Base-by-base conservation (phyloP, 2,113 vertebrate species). In the Syrmaticus mikado region DNA sequence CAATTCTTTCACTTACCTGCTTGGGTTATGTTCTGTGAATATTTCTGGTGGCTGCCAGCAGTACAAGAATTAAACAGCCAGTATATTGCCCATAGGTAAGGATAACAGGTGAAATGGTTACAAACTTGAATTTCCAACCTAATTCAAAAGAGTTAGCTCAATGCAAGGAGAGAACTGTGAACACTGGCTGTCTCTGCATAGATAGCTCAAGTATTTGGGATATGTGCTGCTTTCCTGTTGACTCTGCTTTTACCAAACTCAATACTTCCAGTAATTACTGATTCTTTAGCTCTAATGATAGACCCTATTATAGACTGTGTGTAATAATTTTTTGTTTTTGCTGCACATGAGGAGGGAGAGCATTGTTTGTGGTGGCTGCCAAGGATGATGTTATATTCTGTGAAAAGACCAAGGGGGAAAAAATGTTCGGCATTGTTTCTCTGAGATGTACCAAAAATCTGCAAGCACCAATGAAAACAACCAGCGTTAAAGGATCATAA, bases 151-250 rank as follows among this genome's bases (percentile, higher is more conserved):
- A 38, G 22, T 85, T 2, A 81, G 27, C 65, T 78, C 32, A 17
- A 12, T 0, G 0, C 27, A 68, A 50, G 25, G 57, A 73, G 46
- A 43, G 17, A 71, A 20, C 30, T 60, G 61, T 0, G 0, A 46
- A 55, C 7, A 11, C 43, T 6, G 3, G 0, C 77, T 55, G 27
- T 36, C 25, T 45, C 28, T n/a, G 6, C 41, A 15, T 41, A 20
- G 20, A 9, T 46, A 45, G 30, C n/a, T 87, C 18, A 40, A n/a
- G 8, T 2, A 0, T 48, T 65, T 46, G 13, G 6, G 1, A 3
- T 11, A 14, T 0, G 0, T 45, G 38, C 17, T 55, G 30, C 43
- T 58, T 16, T 58, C 62, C 40, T 43, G 6, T 61, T 43, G 12
- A 13, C 40, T 24, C 32, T 24, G 2, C 21, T 71, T 6, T 40